A percentile compares a stretch with the other conserved stretches of the same genome.
phyloP scores from a whole-genome alignment of 2,113 vertebrate species.

The Perognathus longimembris region DNA sequence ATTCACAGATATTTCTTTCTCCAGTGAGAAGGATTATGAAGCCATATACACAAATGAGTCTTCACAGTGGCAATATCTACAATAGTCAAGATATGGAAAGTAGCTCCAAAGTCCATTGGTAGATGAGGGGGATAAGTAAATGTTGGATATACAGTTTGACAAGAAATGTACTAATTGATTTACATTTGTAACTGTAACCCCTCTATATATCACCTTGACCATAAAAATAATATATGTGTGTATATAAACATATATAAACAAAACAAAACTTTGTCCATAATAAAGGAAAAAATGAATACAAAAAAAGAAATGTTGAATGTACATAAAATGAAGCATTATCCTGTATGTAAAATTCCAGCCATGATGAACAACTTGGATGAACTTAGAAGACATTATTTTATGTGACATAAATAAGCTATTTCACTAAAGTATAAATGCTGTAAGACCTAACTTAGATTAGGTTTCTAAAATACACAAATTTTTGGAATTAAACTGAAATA shows the following conservation, averaged over 20 bases:
- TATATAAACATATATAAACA: too few species aligned
- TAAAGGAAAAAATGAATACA: too few species aligned
- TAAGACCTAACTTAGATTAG: neutral
- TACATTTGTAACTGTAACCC: too few species aligned
- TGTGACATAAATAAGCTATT: neutral
- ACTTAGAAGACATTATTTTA: neutral
- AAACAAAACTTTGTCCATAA: too few species aligned
- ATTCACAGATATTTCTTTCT: neutral
- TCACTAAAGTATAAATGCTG: neutral
- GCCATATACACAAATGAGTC: neutral
- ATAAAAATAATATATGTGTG: too few species aligned
- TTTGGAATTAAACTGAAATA: neutral
- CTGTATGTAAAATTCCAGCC: neutral
- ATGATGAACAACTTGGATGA: neutral
- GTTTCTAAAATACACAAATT: neutral
- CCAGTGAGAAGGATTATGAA: neutral
- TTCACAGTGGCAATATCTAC: neutral
- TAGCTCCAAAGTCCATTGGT: neutral
- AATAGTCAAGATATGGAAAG: neutral
- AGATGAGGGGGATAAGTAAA: neutral
- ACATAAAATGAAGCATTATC: neutral
- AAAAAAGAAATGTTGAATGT: neutral
- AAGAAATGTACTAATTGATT: too few species aligned
- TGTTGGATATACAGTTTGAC: too few species aligned
- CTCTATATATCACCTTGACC: too few species aligned